Evolutionary conservation across 2,113 vertebrate species (phyloP), one percentile per base, ranked within the genome.

Genomic region (Paratilapia polleni): DNA sequence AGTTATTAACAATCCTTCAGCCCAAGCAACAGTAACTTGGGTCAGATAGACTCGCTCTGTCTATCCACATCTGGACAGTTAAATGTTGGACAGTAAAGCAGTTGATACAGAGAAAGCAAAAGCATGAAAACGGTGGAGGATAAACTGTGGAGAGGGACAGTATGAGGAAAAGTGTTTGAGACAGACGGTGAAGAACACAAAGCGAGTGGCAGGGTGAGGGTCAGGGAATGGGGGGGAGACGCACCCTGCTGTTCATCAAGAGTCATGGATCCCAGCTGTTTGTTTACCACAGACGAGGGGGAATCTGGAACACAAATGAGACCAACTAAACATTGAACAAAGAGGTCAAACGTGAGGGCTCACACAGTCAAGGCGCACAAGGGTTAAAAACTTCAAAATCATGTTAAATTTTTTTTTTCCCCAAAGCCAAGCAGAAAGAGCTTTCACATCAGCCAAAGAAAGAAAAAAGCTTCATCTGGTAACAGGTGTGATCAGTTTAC

Each of bases 221-320:
- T 58, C 19, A 66, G 62, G 74, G 61, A 58, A 54, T 41, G 91
- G 94, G 78, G 93, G 93, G 92, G 94, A 92, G 95, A 96, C 98
- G 96, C 97, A 99, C 98, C 98, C 97, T 97, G 97, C 96, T 97
- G 97, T 96, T 99, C 98, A 91, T 98, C 97, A 94, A 99, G 97
- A 96, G 97, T 98, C 98, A 98, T 98, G 97, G 98, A 98, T 97
- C 98, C 98, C 94, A 99, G 98, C 96, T 98, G 97, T 97, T 97
- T 98, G 97, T 98, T 98, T 96, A 98, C 98, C 96, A 97, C 97
- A 96, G 98, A 98, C 93, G 97, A 98, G 95, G 98, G 97, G 93
- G 98, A 99, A 98, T 98, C 98, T 99, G 98, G 96, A 98, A 98
- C 96, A 98, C 97, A 98, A 97, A 98, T 6, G 89, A 98, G 93